phyloP scores from a whole-genome alignment of 2,888 invertebrate species.

The Drosophila formosana region DNA sequence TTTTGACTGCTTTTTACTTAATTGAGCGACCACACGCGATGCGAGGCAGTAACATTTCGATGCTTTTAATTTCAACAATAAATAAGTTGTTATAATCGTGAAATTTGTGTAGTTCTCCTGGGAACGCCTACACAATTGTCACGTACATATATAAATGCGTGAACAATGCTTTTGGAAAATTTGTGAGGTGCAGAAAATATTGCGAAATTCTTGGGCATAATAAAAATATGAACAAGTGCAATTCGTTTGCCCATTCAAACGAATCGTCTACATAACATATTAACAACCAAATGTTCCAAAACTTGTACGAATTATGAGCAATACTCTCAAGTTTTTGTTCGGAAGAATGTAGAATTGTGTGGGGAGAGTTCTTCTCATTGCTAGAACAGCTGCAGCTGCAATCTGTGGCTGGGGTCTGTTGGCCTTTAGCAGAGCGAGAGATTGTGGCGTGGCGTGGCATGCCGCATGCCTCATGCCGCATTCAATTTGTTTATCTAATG shows the following conservation, averaged over 20 bases:
- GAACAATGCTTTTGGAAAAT: slow-evolving; percentile 13
- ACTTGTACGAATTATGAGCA: not conserved
- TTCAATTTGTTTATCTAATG: slow-evolving; percentile 4
- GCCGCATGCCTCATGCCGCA: slow-evolving; percentile 6
- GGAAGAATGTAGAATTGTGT: slow-evolving; percentile 5
- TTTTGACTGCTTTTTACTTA: slow-evolving; percentile 5
- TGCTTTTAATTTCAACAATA: not conserved
- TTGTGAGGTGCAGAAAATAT: slow-evolving; percentile 22
- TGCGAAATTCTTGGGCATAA: slow-evolving; percentile 26
- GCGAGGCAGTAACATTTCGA: not conserved
- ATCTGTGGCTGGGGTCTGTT: slow-evolving; percentile 5
- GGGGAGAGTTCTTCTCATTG: slow-evolving; percentile 7
- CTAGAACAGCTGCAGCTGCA: too few relatives aligned
- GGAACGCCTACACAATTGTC: not conserved
- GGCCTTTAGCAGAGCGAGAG: not conserved
- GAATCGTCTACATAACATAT: slow-evolving; percentile 27
- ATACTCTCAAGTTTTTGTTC: slow-evolving; percentile 3
- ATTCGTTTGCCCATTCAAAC: slow-evolving; percentile 52
- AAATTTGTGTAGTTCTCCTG: not conserved
- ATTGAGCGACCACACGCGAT: slow-evolving; percentile 54
- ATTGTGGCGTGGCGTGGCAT: slow-evolving; percentile 20
- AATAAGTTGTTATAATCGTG: not conserved
- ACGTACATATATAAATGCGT: slow-evolving; percentile 18
- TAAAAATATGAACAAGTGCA: slow-evolving; percentile 35
- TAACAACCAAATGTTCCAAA: slow-evolving; percentile 12